A percentile compares a stretch with the other conserved stretches of the same genome.
These are phyloP conservation scores for Lordiphosa clarofinis DNA, from an alignment of 1,140 invertebrate genomes.

Conservation along the genomic window DNA sequence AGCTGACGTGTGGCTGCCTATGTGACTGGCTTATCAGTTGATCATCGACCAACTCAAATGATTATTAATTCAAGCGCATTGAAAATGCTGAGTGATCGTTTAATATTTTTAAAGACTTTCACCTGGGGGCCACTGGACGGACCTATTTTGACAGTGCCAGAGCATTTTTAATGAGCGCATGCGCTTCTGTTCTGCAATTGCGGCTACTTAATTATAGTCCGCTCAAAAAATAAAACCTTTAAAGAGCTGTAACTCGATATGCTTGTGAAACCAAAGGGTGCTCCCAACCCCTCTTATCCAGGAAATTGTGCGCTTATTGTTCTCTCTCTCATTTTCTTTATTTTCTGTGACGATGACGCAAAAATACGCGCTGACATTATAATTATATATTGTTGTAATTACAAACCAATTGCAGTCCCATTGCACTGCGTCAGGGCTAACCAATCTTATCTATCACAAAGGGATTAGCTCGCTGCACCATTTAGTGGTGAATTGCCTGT, in stretches of 20 bases:
- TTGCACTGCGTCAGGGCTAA: constrained; percentile 26
- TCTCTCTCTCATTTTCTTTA: constrained; percentile 17
- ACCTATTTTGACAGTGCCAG: constrained; percentile 50
- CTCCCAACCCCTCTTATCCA: constrained; percentile 26
- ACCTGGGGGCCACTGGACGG: constrained; percentile 10
- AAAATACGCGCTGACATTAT: constrained; percentile 64
- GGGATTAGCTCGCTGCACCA: constrained; percentile 54
- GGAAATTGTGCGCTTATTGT: constrained; percentile 44
- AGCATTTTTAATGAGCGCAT: constrained; percentile 61
- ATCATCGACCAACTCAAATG: constrained; percentile 50
- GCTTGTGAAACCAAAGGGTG: constrained; percentile 67
- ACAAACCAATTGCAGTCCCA: constrained; percentile 70
- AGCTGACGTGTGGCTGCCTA: constrained; percentile 72
- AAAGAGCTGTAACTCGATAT: constrained; percentile 63
- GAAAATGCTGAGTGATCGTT: constrained; percentile 66
- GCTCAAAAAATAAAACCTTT: constrained; percentile 22
- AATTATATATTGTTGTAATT: constrained; percentile 63
- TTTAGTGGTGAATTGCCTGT: constrained; percentile 52
- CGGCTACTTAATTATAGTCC: constrained; percentile 50
- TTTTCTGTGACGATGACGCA: constrained; percentile 51
- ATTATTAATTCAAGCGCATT: constrained; percentile 43
- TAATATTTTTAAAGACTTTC: constrained; percentile 50
- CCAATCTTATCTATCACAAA: constrained; percentile 59
- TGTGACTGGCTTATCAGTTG: constrained; percentile 44
- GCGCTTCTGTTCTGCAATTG: constrained; percentile 27